Base-by-base conservation (phyloP, 2,113 vertebrate species). In the Meriones unguiculatus region DNA sequence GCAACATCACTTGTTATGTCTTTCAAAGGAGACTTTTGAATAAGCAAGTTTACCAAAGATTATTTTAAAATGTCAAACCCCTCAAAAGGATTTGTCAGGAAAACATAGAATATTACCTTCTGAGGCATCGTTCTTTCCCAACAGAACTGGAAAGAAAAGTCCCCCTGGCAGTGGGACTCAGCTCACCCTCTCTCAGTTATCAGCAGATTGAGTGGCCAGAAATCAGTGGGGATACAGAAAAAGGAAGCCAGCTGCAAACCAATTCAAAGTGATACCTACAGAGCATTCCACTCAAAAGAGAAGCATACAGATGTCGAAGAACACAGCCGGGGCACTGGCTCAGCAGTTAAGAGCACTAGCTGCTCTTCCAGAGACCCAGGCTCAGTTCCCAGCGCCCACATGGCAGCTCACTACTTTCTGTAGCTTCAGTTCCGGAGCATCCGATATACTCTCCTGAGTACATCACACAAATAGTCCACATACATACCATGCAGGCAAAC, bases 11-110 rank as follows among this genome's bases (percentile, higher is more conserved):
- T 38, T 76, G 85, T 89, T 96, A 59, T 50, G 30, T 76, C 50
- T 93, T 64, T 97, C 70, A 76, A 87, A 85, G 80, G 38, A 89
- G 9, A 93, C 35, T 64, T 88, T 30, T 62, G 76, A 95, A 81
- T 3, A 86, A 93, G 5, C 5, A 88, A 88, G 14, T 93, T 76
- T 62, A 76, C 28, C 32, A 97, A 80, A 38, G 38, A 62, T 76
- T 30, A 59, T 72, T 59, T 82, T 70, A 89, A 95, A 77, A 28
- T 5, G 86, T 46, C 46, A 46, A 46, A 46, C 46, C 46, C 46
- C 46, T 46, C 52, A 95, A 95, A 41, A 46, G 57, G 67, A 15
- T 41, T 54, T 54, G 65, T n/a, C 52, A 84, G 59, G 67, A 87
- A 94, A 25, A 91, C 14, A 10, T 30, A 54, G 86, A 18, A 75